Conservation (phyloP, 2,113 vertebrate species). For the Phainopepla nitens region DNA sequence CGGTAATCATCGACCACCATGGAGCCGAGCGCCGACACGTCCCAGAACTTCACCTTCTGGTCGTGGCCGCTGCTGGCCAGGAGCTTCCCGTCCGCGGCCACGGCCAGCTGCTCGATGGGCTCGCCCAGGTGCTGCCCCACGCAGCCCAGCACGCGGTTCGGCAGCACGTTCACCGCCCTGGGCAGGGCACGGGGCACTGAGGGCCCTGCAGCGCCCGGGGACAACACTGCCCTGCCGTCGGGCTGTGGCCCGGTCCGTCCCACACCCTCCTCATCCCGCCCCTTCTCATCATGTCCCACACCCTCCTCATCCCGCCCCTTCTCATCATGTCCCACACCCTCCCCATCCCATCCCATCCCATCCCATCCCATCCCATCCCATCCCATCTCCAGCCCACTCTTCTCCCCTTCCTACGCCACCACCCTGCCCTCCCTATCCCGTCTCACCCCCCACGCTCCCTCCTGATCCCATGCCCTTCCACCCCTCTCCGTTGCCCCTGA, state of each 20-base stretch:
- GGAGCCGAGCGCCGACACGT: conserved; percentile 73
- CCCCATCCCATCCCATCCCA: not conserved
- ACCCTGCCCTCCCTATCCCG: no score
- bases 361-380: no score
- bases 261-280: no score
- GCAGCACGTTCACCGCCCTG: conserved; percentile 89
- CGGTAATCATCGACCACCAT: conserved; percentile 85
- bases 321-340: no score
- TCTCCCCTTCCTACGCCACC: not conserved
- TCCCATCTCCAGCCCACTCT: no score
- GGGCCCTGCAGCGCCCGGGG: not conserved
- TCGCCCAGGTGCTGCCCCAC: conserved; percentile 90
- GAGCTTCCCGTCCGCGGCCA: conserved; percentile 74
- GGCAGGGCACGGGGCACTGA: not conserved
- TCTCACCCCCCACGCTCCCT: not conserved
- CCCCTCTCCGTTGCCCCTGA: not conserved
- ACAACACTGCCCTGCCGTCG: not conserved
- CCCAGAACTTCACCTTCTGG: conserved; percentile 94
- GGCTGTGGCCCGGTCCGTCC: no score
- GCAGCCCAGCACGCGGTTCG: conserved; percentile 89
- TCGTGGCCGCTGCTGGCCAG: conserved; percentile 90
- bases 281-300: not conserved
- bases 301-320: not conserved
- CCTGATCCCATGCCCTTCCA: not conserved
- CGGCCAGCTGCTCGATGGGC: conserved; percentile 86